Evolutionary conservation across 2,888 invertebrate species (phyloP).

Genomic region (Catocala fraxini): DNA sequence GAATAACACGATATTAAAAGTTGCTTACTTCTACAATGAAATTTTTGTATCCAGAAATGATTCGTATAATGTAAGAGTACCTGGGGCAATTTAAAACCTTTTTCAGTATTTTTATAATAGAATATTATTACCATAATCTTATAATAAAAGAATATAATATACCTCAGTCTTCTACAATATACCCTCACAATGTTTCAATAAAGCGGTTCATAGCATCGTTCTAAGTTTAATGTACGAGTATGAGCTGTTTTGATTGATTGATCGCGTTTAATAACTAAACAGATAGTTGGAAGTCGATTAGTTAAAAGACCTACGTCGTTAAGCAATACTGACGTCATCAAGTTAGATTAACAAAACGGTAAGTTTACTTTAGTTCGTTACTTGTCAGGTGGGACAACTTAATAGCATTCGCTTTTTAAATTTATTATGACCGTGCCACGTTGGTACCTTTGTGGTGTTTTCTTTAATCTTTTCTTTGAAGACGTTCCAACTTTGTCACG

Average conservation of each 20-base stretch:
- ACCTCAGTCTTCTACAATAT: neutral
- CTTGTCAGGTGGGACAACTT: conserved; percentile 2
- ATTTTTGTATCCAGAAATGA: too few relatives aligned
- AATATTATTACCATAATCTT: too few relatives aligned
- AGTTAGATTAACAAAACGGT: conserved; percentile 1
- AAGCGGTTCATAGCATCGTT: neutral
- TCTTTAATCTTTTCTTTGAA: conserved; percentile 11
- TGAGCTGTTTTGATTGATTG: conserved; percentile 11
- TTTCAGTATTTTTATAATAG: too few relatives aligned
- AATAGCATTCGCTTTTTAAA: conserved; percentile 8
- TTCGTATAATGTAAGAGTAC: too few relatives aligned
- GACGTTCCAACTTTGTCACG: conserved; percentile 9
- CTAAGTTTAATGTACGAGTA: conserved; percentile 10
- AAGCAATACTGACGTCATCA: conserved; percentile 12
- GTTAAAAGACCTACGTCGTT: conserved; percentile 9
- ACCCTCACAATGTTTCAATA: neutral
- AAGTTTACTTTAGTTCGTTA: neutral
- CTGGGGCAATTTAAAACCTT: too few relatives aligned
- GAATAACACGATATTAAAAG: too few relatives aligned
- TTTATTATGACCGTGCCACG: conserved; percentile 1
- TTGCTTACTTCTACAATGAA: too few relatives aligned
- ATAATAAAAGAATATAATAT: neutral
- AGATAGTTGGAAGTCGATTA: conserved; percentile 12
- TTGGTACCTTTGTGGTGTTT: conserved; percentile 5
- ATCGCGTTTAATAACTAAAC: conserved; percentile 9